Evolutionary conservation across 2,113 vertebrate species (phyloP).

Genomic region (Rhinichthys klamathensis): DNA sequence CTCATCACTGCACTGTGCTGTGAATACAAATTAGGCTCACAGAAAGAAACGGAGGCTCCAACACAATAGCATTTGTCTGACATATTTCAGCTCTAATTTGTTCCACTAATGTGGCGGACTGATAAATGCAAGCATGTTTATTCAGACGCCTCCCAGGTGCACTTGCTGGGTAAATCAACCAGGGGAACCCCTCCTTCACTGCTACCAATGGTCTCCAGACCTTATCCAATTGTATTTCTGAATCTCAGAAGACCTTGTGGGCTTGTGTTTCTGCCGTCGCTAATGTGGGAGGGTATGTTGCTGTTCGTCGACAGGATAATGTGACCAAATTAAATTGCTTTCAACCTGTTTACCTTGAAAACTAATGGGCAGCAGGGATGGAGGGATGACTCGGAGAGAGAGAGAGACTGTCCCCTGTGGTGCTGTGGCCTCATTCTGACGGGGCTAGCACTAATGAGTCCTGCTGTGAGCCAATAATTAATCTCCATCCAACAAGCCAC

Average conservation of each 20-base stretch:
- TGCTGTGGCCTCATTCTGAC: background rate
- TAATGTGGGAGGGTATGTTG: slow-evolving; percentile 20
- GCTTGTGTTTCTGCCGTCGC: slow-evolving; percentile 24
- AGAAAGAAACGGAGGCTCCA: background rate
- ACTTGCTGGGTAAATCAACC: slow-evolving; percentile 14
- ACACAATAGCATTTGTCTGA: slow-evolving; percentile 22
- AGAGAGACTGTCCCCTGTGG: slow-evolving; percentile 24
- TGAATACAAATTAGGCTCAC: slow-evolving; percentile 49
- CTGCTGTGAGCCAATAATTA: slow-evolving; percentile 41
- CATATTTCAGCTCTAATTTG: slow-evolving; percentile 60
- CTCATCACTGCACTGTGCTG: background rate
- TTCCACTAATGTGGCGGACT: slow-evolving; percentile 59
- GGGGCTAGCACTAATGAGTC: background rate
- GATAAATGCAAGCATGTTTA: slow-evolving; percentile 59
- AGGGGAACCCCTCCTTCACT: background rate
- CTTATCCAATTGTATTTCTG: slow-evolving; percentile 46
- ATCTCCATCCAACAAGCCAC: slow-evolving; percentile 37
- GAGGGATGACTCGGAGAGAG: slow-evolving; percentile 29
- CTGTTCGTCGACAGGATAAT: slow-evolving; percentile 65
- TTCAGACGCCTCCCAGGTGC: slow-evolving; percentile 47
- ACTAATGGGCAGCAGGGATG: slow-evolving; percentile 67
- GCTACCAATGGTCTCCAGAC: background rate
- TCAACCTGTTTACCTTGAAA: slow-evolving; percentile 73
- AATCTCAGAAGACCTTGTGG: slow-evolving; percentile 60
- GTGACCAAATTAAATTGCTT: slow-evolving; percentile 72